phyloP scores from a whole-genome alignment of 2,888 invertebrate species.

The Sceliomorpha sp. region DNA sequence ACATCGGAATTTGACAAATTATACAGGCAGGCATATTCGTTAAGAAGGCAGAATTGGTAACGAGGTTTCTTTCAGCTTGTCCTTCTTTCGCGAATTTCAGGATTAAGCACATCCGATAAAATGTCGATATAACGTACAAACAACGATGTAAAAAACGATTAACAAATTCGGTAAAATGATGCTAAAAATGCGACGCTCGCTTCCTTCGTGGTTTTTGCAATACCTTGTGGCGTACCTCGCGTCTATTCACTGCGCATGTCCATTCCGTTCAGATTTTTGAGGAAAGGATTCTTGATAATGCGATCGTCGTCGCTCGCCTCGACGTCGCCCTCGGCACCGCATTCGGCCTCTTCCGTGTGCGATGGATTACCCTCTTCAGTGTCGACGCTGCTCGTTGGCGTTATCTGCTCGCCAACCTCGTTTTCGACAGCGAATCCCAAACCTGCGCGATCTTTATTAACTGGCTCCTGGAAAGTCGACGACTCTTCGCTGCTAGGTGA shows the following conservation, averaged over 20 bases:
- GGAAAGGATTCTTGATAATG: constrained; percentile 59
- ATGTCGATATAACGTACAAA: constrained; percentile 42
- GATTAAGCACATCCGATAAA: constrained; percentile 40
- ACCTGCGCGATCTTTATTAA: constrained; percentile 75
- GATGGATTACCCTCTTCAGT: constrained; percentile 82
- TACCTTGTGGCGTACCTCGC: constrained; percentile 38
- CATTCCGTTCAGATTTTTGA: constrained; percentile 41
- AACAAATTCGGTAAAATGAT: constrained; percentile 41
- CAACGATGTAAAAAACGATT: constrained; percentile 49
- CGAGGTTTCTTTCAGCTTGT: constrained; percentile 20
- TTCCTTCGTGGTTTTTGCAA: neutral
- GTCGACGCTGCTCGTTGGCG: constrained; percentile 83
- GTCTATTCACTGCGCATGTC: constrained; percentile 40
- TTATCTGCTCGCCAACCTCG: constrained; percentile 81
- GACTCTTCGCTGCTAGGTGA: constrained; percentile 93
- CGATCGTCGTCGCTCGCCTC: constrained; percentile 82
- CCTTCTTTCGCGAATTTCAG: constrained; percentile 23
- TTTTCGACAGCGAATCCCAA: constrained; percentile 51
- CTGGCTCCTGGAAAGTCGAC: constrained; percentile 89
- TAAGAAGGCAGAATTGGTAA: constrained; percentile 49
- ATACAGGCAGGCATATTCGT: constrained; percentile 40
- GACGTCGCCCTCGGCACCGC: constrained; percentile 83
- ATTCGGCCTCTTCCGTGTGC: constrained; percentile 80
- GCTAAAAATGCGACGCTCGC: constrained; percentile 26
- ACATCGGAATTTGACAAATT: constrained; percentile 38